A percentile compares a stretch with the other conserved stretches of the same genome.
Conservation (phyloP, 37 sponge, comb jelly and placozoan species). For the Spongilla lacustris region DNA sequence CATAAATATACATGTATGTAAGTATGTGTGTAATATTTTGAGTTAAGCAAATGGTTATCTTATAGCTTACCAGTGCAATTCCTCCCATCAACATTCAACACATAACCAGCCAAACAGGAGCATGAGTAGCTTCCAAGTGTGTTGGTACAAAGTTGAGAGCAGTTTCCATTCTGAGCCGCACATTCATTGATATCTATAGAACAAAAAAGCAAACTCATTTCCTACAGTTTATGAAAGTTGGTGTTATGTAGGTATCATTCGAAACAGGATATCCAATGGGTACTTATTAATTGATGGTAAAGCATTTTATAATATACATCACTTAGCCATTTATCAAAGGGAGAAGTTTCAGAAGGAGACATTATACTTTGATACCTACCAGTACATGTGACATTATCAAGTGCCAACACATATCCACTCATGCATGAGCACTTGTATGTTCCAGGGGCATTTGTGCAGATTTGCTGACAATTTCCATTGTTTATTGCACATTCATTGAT, state of each 20-base stretch:
- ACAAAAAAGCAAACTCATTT: conserved; percentile 1
- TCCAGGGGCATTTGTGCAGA: conserved; percentile 2
- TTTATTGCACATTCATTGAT: conserved; percentile 9
- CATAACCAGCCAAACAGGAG: too few relatives aligned
- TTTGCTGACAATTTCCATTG: conserved; percentile 6
- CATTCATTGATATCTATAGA: conserved; percentile 15
- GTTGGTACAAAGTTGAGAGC: conserved; percentile 37
- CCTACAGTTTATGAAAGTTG: background rate
- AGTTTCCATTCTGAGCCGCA: conserved; percentile 30
- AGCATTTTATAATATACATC: too few relatives aligned
- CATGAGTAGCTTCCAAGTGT: background rate
- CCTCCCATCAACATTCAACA: too few relatives aligned
- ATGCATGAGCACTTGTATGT: background rate
- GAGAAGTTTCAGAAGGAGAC: conserved; percentile 2
- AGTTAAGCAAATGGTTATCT: too few relatives aligned
- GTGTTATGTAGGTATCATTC: conserved; percentile 5
- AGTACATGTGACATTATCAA: background rate
- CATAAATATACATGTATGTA: background rate
- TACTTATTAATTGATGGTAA: too few relatives aligned
- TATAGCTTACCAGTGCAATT: background rate
- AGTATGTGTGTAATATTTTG: too few relatives aligned
- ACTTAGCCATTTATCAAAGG: conserved; percentile 31
- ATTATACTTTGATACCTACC: too few relatives aligned
- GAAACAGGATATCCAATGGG: too few relatives aligned
- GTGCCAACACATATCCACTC: background rate